Evolutionary conservation across 1,140 invertebrate genomes (phyloP).

Genomic region (roundworm (Caenorhabditis elegans)): WBcel235 BX284604.4:854001-854500

Average conservation of each 20-base stretch:
- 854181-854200: background rate
- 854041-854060: constrained; percentile 1
- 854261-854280: background rate
- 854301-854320: background rate
- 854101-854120: background rate
- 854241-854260: background rate
- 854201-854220: background rate
- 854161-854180: background rate
- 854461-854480: background rate
- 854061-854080: constrained; percentile 7
- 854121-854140: background rate
- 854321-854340: constrained; percentile 12
- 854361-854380: background rate
- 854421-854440: background rate
- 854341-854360: background rate
- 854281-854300: background rate
- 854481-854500: background rate
- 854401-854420: background rate
- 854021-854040: constrained; percentile 22
- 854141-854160: background rate
- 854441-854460: background rate
- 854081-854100: too few species aligned
- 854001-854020: constrained; percentile 13
- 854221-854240: background rate
- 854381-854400: background rate